Conservation (phyloP, 2,888 invertebrate species). For the Brassicogethes aeneus region DNA sequence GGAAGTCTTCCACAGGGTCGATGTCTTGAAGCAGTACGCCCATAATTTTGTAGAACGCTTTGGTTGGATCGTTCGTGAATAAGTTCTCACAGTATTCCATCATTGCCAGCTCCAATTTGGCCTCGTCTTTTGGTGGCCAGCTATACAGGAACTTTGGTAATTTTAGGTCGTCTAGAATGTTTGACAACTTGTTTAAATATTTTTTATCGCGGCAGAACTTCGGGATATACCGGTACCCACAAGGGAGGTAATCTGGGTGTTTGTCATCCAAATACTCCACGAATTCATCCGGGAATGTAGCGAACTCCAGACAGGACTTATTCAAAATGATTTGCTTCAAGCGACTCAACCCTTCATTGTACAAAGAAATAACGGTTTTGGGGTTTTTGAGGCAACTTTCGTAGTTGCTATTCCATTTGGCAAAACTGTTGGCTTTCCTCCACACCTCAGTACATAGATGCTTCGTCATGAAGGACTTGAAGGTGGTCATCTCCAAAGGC, state of each 20-base stretch:
- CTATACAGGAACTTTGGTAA: conserved; percentile 43
- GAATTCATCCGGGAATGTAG: conserved; percentile 58
- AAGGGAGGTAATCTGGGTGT: conserved; percentile 49
- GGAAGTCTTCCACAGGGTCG: conserved; percentile 39
- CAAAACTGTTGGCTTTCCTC: conserved; percentile 43
- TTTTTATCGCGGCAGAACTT: conserved; percentile 47
- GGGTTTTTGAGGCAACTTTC: conserved; percentile 46
- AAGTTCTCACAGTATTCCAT: conserved; percentile 45
- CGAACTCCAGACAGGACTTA: conserved; percentile 49
- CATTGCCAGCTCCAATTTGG: conserved; percentile 43
- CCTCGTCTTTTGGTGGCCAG: conserved; percentile 42
- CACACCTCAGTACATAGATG: conserved; percentile 56
- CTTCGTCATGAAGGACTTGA: conserved; percentile 47
- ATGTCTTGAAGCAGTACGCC: conserved; percentile 35
- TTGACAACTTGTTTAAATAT: conserved; percentile 44
- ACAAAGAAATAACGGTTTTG: conserved; percentile 50
- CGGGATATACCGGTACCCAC: conserved; percentile 59
- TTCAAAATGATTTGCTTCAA: conserved; percentile 52
- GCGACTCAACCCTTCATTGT: conserved; percentile 58
- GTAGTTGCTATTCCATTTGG: conserved; percentile 39
- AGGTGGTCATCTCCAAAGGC: conserved; percentile 48
- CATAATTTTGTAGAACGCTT: conserved; percentile 45
- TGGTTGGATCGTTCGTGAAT: conserved; percentile 42
- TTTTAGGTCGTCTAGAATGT: conserved; percentile 47
- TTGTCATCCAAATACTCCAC: conserved; percentile 43